Evolutionary conservation across 2,797 vertebrate genomes (phyloP).

Genomic region (Acestrorhynchus altus): DNA sequence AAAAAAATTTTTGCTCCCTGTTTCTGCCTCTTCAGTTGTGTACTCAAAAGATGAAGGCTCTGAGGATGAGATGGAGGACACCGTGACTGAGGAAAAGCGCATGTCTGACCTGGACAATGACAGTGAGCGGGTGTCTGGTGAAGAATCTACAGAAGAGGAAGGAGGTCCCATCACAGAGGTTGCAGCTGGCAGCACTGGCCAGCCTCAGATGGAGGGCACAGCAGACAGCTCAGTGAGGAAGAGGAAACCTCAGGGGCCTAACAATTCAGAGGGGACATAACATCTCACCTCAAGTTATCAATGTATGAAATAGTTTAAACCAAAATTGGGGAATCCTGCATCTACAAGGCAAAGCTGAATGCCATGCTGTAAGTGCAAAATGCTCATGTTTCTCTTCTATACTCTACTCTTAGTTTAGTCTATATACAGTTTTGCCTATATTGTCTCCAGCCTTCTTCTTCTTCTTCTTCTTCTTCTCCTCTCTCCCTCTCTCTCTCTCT

Average conservation of each 20-base stretch:
- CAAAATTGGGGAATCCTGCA: slow-evolving; percentile 33
- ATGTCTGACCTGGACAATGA: slow-evolving; percentile 58
- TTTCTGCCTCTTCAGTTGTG: slow-evolving; percentile 43
- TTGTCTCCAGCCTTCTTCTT: not conserved
- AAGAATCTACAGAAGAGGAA: slow-evolving; percentile 61
- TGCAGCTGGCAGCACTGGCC: slow-evolving; percentile 26
- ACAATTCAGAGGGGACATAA: slow-evolving; percentile 52
- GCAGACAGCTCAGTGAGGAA: slow-evolving; percentile 55
- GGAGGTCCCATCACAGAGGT: slow-evolving; percentile 23
- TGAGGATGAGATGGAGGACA: slow-evolving; percentile 57
- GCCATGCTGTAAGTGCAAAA: slow-evolving; percentile 24
- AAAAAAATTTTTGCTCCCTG: too few species aligned
- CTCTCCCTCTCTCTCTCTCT: not conserved
- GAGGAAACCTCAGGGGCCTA: slow-evolving; percentile 52
- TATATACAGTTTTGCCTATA: not conserved
- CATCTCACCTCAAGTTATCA: not conserved
- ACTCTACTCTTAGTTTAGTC: not conserved
- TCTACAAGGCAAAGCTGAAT: slow-evolving; percentile 20
- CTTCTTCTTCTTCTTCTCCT: too few species aligned
- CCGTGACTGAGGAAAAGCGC: slow-evolving; percentile 49
- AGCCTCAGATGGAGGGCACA: slow-evolving; percentile 22
- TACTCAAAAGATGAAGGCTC: slow-evolving; percentile 55
- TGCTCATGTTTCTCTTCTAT: not conserved
- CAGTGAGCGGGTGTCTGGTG: slow-evolving; percentile 57
- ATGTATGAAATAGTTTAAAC: slow-evolving; percentile 11